Conservation (phyloP, 2,888 invertebrate species). For the Baronia brevicornis region DNA sequence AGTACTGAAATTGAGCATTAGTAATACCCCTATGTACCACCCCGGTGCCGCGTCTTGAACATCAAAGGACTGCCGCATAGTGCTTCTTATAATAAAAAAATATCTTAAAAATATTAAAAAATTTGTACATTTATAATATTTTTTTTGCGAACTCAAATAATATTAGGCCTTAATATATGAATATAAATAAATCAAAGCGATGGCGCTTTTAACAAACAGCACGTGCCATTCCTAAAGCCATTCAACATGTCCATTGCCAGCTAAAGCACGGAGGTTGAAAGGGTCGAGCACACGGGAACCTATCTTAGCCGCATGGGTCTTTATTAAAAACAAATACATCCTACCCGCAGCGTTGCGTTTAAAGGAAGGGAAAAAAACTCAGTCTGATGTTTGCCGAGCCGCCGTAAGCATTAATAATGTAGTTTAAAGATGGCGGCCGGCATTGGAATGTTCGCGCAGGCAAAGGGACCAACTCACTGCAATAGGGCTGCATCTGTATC, state of each 20-base stretch:
- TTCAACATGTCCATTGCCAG: constrained; percentile 9
- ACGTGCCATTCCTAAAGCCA: too few species aligned
- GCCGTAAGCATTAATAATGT: constrained; percentile 69
- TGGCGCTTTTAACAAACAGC: too few species aligned
- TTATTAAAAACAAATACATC: constrained; percentile 66
- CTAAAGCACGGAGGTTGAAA: constrained; percentile 1
- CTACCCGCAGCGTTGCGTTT: constrained; percentile 33
- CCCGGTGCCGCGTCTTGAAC: too few species aligned
- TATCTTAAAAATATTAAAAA: too few species aligned
- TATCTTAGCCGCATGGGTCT: constrained; percentile 40
- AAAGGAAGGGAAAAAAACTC: constrained; percentile 43
- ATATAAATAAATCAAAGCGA: too few species aligned
- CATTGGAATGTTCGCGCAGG: constrained; percentile 53
- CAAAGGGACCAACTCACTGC: constrained; percentile 37
- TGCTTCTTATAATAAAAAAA: too few species aligned
- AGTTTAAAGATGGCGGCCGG: constrained; percentile 66
- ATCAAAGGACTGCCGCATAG: too few species aligned
- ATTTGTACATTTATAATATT: too few species aligned
- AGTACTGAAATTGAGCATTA: too few species aligned
- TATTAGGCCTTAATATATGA: too few species aligned
- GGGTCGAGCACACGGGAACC: constrained; percentile 20
- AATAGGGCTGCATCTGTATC: constrained; percentile 36
- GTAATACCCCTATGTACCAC: too few species aligned
- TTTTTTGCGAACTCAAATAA: too few species aligned
- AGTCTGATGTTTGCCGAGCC: constrained; percentile 46